A percentile compares a stretch with the other conserved stretches of the same genome.
Conservation (phyloP, 2,888 invertebrate genomes). For the Trachelus iudaicus region DNA sequence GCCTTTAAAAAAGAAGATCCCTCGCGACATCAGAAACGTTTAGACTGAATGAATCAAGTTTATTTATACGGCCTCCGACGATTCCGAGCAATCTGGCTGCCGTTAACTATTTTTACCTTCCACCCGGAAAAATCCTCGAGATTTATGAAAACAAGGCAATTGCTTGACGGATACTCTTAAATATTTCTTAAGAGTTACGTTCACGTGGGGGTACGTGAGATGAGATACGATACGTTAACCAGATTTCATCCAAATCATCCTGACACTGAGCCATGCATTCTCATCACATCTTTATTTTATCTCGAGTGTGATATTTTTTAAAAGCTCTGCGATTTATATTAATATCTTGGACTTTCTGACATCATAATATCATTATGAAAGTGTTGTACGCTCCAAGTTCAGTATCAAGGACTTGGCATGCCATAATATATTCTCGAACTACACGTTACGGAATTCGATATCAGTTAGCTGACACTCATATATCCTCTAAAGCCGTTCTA, state of each 20-base stretch:
- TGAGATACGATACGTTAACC: neutral
- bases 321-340: neutral
- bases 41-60: constrained; percentile 31
- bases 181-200: neutral
- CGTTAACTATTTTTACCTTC: constrained; percentile 26
- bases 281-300: neutral
- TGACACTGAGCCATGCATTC: neutral
- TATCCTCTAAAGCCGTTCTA: too few species aligned
- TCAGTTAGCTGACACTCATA: neutral
- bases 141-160: constrained; percentile 25
- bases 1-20: constrained; percentile 13
- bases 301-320: neutral
- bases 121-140: constrained; percentile 21
- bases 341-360: constrained; percentile 4
- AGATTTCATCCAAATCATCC: neutral
- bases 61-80: constrained; percentile 33
- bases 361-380: constrained; percentile 3
- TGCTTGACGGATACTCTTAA: neutral
- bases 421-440: constrained; percentile 12
- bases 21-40: constrained; percentile 27
- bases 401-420: constrained; percentile 38
- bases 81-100: constrained; percentile 20
- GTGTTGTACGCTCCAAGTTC: constrained; percentile 27
- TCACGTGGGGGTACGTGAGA: neutral
- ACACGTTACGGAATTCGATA: neutral